These are phyloP conservation scores for Aphelenchoides fujianensis DNA, from an alignment of 1,140 invertebrate genomes.

Conservation along the genomic window DNA sequence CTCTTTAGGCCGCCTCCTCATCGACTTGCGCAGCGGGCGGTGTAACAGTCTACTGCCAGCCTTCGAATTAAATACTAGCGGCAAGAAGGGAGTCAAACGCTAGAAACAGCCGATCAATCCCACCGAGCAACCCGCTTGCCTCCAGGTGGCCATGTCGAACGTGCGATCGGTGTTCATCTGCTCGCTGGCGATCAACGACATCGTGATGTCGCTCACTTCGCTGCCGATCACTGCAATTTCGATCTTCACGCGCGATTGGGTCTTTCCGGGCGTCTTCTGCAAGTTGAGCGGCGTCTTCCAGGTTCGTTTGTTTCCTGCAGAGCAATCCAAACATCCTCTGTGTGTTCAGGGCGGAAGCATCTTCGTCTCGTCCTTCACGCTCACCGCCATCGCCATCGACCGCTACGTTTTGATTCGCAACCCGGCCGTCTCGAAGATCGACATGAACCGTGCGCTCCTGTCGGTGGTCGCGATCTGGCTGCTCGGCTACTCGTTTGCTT, in stretches of 20 bases:
- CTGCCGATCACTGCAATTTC: slow-evolving; percentile 59
- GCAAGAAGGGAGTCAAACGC: not conserved
- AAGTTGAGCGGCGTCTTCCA: slow-evolving; percentile 62
- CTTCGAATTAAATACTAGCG: slow-evolving; percentile 18
- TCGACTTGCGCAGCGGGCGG: too few relatives aligned
- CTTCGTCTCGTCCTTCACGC: slow-evolving; percentile 60
- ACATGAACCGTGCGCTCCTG: slow-evolving; percentile 46
- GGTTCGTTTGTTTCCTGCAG: slow-evolving; percentile 29
- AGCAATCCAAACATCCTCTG: not conserved
- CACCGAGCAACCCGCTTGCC: slow-evolving; percentile 12
- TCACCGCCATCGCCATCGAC: slow-evolving; percentile 60
- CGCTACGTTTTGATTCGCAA: slow-evolving; percentile 57
- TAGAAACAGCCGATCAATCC: slow-evolving; percentile 26
- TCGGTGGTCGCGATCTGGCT: slow-evolving; percentile 57
- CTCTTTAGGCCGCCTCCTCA: too few relatives aligned
- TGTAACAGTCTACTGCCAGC: too few relatives aligned
- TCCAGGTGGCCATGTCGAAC: slow-evolving; percentile 55
- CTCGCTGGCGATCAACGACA: slow-evolving; percentile 53
- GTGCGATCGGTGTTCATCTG: slow-evolving; percentile 61
- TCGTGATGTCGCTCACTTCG: slow-evolving; percentile 57
- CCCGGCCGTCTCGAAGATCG: slow-evolving; percentile 54
- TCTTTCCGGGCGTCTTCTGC: slow-evolving; percentile 58
- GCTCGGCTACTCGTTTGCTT: slow-evolving; percentile 55
- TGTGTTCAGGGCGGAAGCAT: slow-evolving; percentile 59
- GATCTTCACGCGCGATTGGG: slow-evolving; percentile 61